phyloP scores from a whole-genome alignment of 2,888 invertebrate genomes.

The Shargacucullia verbasci region DNA sequence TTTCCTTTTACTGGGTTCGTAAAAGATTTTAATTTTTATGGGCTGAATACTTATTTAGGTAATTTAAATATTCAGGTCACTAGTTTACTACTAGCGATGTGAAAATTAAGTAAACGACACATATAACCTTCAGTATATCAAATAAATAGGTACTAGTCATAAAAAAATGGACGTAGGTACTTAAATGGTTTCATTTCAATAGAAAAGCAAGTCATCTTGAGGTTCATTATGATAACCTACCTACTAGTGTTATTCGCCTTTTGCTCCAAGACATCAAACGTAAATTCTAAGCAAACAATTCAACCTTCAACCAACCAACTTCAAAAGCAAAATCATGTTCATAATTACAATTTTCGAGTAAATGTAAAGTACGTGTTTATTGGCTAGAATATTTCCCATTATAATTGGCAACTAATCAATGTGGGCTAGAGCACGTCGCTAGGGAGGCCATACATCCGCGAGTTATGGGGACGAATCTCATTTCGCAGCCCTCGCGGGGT shows the following conservation, averaged over 20 bases:
- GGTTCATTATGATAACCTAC: not conserved
- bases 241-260: not conserved
- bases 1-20: too few relatives aligned
- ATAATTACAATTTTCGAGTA: not conserved
- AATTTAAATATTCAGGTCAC: too few relatives aligned
- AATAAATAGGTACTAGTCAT: too few relatives aligned
- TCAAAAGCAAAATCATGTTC: not conserved
- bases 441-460: conserved; percentile 49
- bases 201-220: not conserved
- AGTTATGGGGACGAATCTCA: conserved; percentile 54
- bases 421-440: conserved; percentile 17
- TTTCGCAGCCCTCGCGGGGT: conserved; percentile 46
- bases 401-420: conserved; percentile 47
- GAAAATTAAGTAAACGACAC: too few relatives aligned
- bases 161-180: too few relatives aligned
- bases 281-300: conserved; percentile 1
- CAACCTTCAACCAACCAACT: not conserved
- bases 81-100: too few relatives aligned
- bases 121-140: too few relatives aligned
- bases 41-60: too few relatives aligned
- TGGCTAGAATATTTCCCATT: conserved; percentile 11
- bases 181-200: not conserved
- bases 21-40: too few relatives aligned
- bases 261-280: conserved; percentile 2
- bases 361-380: conserved; percentile 11